These are phyloP conservation scores for Philhelius pedissequus DNA, from an alignment of 2,888 invertebrate species.

Conservation along the genomic window DNA sequence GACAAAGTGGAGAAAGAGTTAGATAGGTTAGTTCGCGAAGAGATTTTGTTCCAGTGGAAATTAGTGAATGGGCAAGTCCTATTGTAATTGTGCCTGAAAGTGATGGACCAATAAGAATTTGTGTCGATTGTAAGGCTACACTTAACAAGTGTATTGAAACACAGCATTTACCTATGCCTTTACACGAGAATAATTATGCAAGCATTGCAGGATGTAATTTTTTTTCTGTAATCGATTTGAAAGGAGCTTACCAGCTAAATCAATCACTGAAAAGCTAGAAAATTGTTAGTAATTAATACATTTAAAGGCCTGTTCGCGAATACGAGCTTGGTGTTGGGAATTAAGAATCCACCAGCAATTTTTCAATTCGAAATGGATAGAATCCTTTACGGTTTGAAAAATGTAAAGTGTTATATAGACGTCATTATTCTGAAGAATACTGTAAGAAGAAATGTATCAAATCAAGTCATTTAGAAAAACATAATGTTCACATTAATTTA, in stretches of 20 bases:
- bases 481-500: not conserved
- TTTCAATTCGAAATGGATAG: not conserved
- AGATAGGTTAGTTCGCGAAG: not conserved
- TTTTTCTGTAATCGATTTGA: constrained; percentile 17
- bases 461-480: not conserved
- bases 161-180: not conserved
- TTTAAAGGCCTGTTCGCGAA: constrained; percentile 3
- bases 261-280: not conserved
- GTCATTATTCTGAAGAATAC: constrained; percentile 28
- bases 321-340: constrained; percentile 13
- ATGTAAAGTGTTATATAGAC: constrained; percentile 17
- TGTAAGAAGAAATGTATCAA: constrained; percentile 14
- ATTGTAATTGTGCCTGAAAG: not conserved
- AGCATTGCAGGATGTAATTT: not conserved
- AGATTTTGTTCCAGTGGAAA: not conserved
- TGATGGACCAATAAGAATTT: not conserved
- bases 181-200: constrained; percentile 19
- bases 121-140: no score
- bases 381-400: constrained; percentile 32
- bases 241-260: constrained; percentile 14
- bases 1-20: not conserved
- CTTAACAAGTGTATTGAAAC: not conserved
- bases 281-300: not conserved
- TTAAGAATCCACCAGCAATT: constrained; percentile 36
- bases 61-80: not conserved